Evolutionary conservation across 2,888 invertebrate species (phyloP), one percentile per base, ranked within the genome.

Genomic region (Blera fallax): DNA sequence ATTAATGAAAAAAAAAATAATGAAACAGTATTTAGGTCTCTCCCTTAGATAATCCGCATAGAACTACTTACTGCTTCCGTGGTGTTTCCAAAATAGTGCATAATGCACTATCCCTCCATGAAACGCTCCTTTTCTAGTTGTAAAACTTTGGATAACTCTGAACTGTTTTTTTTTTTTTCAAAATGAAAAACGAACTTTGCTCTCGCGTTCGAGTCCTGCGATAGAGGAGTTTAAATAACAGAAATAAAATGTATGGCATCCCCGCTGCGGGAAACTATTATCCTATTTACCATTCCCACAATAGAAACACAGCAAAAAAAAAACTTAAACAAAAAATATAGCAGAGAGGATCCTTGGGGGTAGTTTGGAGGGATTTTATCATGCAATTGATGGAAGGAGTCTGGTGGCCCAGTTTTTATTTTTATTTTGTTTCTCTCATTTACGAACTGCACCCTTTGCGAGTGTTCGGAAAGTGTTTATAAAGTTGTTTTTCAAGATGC

Each of bases 401-500:
- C 73, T 84, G 74, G 11, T 84, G 84, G 80, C 84, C 84, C 69
- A 84, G 74, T 80, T 84, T 58, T 77, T 70, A 10, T 62, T 56
- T 76, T 48, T 24, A 56, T 48, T 65, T 40, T n/a, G 11, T 5
- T 18, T 32, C 24, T 32, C 67, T 29, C 14, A 16, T 16, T 11
- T 16, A 10, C 32, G 54, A 34, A 45, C 24, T 16, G 54, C 24
- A 45, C 24, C 18, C 27, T 62, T 52, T 21, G 32, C 14, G 34
- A n/a, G 21, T 16, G n/a, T 2, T 32, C 16, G 54, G 34, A 14
- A n/a, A 4, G 11, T 34, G 48, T 45, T 58, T 21, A 50, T 70
- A 21, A 8, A 45, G 5, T 27, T 60, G 27, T 27, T 67, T 43
- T 58, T 18, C 40, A n/a, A 14, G 65, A 67, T 54, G 11, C 16